Conservation (phyloP, 2,797 vertebrate genomes). For the Somateria mollissima region DNA sequence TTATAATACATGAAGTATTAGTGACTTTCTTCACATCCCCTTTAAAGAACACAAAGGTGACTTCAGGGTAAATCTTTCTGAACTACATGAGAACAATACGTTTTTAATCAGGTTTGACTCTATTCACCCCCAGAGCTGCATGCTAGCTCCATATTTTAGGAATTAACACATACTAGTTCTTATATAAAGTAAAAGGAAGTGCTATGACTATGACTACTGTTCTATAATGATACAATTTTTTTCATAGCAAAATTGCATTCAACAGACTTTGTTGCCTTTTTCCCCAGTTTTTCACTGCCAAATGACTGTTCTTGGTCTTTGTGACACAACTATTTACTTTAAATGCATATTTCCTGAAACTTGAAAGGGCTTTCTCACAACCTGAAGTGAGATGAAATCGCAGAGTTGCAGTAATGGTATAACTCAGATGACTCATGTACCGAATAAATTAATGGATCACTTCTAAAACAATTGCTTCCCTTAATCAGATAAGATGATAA, state of each 20-base stretch:
- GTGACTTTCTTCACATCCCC: neutral
- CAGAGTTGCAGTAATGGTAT: neutral
- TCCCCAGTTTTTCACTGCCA: neutral
- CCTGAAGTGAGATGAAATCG: neutral
- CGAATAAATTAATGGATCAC: neutral
- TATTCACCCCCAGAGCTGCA: neutral
- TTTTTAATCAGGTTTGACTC: neutral
- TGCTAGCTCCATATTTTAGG: neutral
- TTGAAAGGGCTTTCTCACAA: neutral
- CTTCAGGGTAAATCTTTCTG: neutral
- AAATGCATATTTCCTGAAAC: neutral
- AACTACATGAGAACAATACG: neutral
- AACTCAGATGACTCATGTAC: neutral
- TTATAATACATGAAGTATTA: neutral
- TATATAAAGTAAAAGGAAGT: neutral
- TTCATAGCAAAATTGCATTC: neutral
- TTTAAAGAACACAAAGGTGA: slow-evolving; percentile 4
- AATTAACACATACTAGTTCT: neutral
- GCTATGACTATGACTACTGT: neutral
- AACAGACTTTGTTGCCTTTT: neutral
- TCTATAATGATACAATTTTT: neutral
- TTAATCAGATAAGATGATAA: neutral
- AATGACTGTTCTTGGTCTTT: neutral
- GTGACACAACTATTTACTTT: neutral
- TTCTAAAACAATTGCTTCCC: neutral